Evolutionary conservation across 2,113 vertebrate genomes (phyloP), one percentile per base, ranked within the genome.

Genomic region (Lophius piscatorius): DNA sequence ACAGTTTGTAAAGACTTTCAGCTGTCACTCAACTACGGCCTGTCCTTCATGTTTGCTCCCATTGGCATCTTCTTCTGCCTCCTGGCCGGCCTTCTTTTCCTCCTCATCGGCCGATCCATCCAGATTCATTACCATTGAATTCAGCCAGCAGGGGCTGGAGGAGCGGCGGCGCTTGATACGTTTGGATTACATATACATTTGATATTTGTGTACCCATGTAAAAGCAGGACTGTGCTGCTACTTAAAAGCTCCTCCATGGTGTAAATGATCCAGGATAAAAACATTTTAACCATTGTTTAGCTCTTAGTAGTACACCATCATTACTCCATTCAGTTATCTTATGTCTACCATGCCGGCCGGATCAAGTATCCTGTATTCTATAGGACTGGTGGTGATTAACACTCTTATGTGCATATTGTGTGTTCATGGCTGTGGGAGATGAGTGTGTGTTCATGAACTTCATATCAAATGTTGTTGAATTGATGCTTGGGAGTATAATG

Each of bases 41-140:
- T 96, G 88, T 97, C 96, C 0, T 99, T 98, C 85, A 95, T 98
- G 80, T 80, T 98, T 57, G 97, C 96, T 34, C 94, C 95, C 1
- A 45, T 94, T 6, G 96, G 96, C 41, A 91, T 93, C 60, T 92
- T 98, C 85, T 99, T 98, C 87, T 90, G 91, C 78, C 63, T 98
- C 34, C 82, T 98, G 44, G 87, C 96, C 6, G 97, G 97, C 45
- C 88, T 98, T 58, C 91, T 99, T 3, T 98, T 99, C 65, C 84
- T 98, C 7, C 80, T 95, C 36, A 91, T 98, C 14, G 96, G 95
- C 1, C 91, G 92, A 60, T 83, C 92, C 23, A 87, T 97, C 81
- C 90, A 94, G 63, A 63, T 68, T 22, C 78, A 85, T 38, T 82
- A 45, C 45, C 39, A 77, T 42, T 92, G 68, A 89, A 10, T 39